Evolutionary conservation across 92 coral and sea anemone species (phyloP), one percentile per base, ranked within the genome.

Genomic region (Parazoanthus swiftii): DNA sequence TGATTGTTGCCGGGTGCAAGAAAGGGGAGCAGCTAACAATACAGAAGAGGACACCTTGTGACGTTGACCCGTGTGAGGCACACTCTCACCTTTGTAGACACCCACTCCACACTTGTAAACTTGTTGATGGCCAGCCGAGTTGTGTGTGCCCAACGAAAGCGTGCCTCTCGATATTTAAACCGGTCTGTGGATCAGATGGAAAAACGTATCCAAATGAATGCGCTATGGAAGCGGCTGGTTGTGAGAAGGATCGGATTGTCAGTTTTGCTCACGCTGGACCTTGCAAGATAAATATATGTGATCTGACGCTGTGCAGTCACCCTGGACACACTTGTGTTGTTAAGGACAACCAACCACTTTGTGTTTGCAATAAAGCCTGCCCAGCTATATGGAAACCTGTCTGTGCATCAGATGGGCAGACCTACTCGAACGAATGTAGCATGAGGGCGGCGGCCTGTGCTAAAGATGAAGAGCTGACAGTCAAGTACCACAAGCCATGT

Each of bases 171-270:
- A 82, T 86, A 48, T 56, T 39, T 43, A 46, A 46, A 36, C 93
- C 92, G 21, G 98, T 94, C 11, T 94, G 98, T 82, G 98, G 98
- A 51, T 93, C 98, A 14, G 95, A 94, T 80, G 96, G 95, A 35
- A 73, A 81, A 39, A 88, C 90, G 6, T 92, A 94, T 86, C 82
- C 89, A 14, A 94, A 92, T 78, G 92, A 82, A 66, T 92, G 96
- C 71, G 74, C 37, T 81, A 73, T 79, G 90, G 66, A 88, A 10
- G 90, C 56, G 51, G 76, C 81, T 58, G 89, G 76, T 13, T 86
- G 89, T 26, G 48, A 65, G 70, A 86, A 66, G 82, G 23, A 65
- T 16, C 20, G 87, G 42, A 84, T 84, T 71, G 71, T 84, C 54
- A 71, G 87, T 51, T 67, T 84, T n/a, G 78, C 59, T 9, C 79